Conservation (phyloP, 2,113 vertebrate genomes). For the Entelurus aequoreus region DNA sequence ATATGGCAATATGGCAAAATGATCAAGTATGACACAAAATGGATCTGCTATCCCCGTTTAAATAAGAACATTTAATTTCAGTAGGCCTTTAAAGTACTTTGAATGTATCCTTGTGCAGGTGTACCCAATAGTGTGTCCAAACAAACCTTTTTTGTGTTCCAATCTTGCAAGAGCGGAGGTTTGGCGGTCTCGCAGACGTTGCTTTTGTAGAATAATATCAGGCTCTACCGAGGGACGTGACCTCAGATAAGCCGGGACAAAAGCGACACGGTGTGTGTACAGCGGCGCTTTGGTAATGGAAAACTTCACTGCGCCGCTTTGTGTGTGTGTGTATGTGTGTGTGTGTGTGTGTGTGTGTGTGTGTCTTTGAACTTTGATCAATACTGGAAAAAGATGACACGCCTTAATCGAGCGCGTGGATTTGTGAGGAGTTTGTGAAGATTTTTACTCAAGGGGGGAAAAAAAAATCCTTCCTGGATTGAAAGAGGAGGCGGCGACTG, state of each 20-base stretch:
- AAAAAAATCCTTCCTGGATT: slow-evolving; percentile 59
- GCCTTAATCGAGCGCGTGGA: slow-evolving; percentile 37
- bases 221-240: slow-evolving; percentile 35
- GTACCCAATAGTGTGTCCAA: no score
- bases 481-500: slow-evolving; percentile 57
- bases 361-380: slow-evolving; percentile 45
- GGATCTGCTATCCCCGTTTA: no score
- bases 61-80: no score
- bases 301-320: slow-evolving; percentile 40
- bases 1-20: no score
- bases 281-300: slow-evolving; percentile 34
- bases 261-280: slow-evolving; percentile 33
- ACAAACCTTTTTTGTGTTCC: neutral
- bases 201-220: slow-evolving; percentile 54
- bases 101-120: no score
- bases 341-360: neutral
- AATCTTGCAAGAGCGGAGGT: slow-evolving; percentile 3
- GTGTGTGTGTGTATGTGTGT: slow-evolving; percentile 5
- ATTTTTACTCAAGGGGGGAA: slow-evolving; percentile 37
- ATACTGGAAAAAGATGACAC: slow-evolving; percentile 54
- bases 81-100: no score
- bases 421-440: slow-evolving; percentile 23
- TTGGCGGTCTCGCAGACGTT: slow-evolving; percentile 20
- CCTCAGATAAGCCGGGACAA: slow-evolving; percentile 48
- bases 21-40: no score